These are phyloP conservation scores for Tiphia femorata DNA, from an alignment of 2,888 invertebrate genomes.

Conservation along the genomic window DNA sequence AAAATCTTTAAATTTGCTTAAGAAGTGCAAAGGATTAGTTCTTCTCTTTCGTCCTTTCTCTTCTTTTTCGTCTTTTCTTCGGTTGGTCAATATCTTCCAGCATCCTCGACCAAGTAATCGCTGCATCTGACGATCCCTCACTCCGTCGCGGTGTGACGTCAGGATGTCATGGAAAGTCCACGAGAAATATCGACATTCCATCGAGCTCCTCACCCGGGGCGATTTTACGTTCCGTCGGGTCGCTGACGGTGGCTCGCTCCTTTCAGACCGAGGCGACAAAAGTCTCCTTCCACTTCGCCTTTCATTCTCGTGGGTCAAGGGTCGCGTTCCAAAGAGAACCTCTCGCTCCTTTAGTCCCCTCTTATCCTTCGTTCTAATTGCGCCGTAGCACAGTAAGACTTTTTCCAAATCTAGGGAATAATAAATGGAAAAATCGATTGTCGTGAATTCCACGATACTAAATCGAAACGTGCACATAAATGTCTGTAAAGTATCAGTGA, in stretches of 20 bases:
- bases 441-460: too few species aligned
- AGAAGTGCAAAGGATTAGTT: too few species aligned
- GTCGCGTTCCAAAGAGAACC: slow-evolving; percentile 33
- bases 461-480: too few species aligned
- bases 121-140: neutral
- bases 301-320: slow-evolving; percentile 20
- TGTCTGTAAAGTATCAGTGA: too few species aligned
- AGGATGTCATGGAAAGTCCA: slow-evolving; percentile 38
- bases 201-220: slow-evolving; percentile 31
- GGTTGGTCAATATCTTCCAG: neutral
- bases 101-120: neutral
- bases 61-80: too few species aligned
- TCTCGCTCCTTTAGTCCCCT: too few species aligned
- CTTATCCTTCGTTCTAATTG: neutral
- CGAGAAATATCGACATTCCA: slow-evolving; percentile 48
- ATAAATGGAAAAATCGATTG: too few species aligned
- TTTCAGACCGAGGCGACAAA: neutral
- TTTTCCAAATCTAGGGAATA: too few species aligned
- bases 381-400: too few species aligned
- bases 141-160: slow-evolving; percentile 29
- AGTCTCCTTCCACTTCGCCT: slow-evolving; percentile 25
- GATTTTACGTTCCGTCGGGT: slow-evolving; percentile 41
- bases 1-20: too few species aligned
- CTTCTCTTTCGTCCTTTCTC: too few species aligned
- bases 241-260: slow-evolving; percentile 10